Conservation (phyloP, 2,888 invertebrate genomes). For the Hypomecis atomaria region DNA sequence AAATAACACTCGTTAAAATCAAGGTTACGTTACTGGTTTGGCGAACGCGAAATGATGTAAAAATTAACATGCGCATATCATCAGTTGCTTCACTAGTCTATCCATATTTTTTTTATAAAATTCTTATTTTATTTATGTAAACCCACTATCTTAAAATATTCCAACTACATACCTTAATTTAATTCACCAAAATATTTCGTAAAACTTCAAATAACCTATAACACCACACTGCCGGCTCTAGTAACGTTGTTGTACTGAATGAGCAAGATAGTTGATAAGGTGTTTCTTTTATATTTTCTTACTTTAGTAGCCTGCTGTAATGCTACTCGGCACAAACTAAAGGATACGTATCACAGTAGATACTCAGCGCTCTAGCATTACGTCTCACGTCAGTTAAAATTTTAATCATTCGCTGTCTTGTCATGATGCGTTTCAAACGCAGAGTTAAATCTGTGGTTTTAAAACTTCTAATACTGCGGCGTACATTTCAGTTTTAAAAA, state of each 20-base stretch:
- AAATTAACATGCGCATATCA: constrained; percentile 12
- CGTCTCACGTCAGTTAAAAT: constrained; percentile 1
- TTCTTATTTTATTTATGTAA: too few relatives aligned
- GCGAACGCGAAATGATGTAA: constrained; percentile 31
- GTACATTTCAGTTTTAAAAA: neutral
- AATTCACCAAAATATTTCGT: constrained; percentile 31
- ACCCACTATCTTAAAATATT: neutral
- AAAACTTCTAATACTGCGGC: constrained; percentile 5
- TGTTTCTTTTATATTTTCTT: constrained; percentile 22
- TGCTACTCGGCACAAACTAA: neutral
- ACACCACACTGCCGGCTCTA: constrained; percentile 40
- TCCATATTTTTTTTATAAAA: too few relatives aligned
- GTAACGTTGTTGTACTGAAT: constrained; percentile 45
- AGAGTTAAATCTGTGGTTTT: too few relatives aligned
- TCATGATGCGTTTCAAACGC: constrained; percentile 16
- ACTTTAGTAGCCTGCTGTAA: neutral
- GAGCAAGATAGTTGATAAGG: constrained; percentile 36
- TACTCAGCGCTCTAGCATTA: neutral
- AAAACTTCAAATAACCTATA: constrained; percentile 30
- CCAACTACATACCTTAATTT: constrained; percentile 20
- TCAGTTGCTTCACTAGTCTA: neutral
- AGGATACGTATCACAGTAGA: too few relatives aligned
- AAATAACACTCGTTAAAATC: constrained; percentile 40
- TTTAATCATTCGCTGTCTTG: constrained; percentile 8
- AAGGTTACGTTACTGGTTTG: constrained; percentile 35